Conservation (phyloP, 2,888 invertebrate species). For the Tenthredo mesomela region DNA sequence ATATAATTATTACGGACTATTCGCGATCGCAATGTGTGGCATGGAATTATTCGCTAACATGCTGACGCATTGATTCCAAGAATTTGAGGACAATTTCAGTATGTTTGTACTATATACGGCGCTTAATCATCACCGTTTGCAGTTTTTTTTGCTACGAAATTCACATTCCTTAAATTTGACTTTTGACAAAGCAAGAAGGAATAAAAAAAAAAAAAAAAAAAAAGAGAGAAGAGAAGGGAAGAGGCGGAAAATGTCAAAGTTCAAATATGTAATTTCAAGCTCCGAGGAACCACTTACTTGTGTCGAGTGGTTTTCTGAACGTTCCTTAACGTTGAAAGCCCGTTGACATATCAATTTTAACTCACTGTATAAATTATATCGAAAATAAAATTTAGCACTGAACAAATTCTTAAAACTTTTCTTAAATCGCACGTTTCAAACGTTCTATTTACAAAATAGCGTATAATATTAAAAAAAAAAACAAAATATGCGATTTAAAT, state of each 20-base stretch:
- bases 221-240: not conserved
- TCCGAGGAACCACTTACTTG: slow-evolving; percentile 19
- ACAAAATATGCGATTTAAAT: not conserved
- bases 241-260: not conserved
- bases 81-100: not conserved
- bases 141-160: not conserved
- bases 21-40: not conserved
- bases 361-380: not conserved
- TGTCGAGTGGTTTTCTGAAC: not conserved
- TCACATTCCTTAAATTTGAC: not conserved
- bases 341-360: not conserved
- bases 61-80: not conserved
- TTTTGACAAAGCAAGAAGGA: not conserved
- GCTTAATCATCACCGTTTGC: not conserved
- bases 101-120: not conserved
- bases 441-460: not conserved
- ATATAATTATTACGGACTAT: not conserved
- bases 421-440: not conserved
- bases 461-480: too few relatives aligned
- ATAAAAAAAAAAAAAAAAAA: not conserved
- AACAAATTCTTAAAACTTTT: not conserved
- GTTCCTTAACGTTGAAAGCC: slow-evolving; percentile 1
- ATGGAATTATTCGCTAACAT: not conserved
- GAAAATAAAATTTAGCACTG: not conserved
- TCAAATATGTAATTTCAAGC: not conserved